phyloP scores from a whole-genome alignment of 2,113 vertebrate species.

The Ictalurus punctatus region DNA sequence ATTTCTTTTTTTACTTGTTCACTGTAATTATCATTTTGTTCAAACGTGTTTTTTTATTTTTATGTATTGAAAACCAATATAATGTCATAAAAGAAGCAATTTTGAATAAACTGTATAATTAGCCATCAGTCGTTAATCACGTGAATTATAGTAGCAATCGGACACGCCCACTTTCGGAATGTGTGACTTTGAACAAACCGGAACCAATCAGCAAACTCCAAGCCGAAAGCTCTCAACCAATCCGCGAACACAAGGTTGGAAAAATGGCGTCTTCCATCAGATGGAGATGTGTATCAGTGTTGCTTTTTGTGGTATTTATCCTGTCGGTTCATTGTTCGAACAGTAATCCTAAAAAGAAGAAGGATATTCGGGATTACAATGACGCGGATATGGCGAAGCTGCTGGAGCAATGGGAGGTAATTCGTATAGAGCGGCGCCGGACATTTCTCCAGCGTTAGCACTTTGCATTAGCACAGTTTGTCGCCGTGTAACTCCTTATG shows the following conservation, averaged over 20 bases:
- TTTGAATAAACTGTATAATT: neutral
- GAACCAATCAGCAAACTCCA: constrained; percentile 63
- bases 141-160: neutral
- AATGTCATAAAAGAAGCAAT: neutral
- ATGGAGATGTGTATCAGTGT: constrained; percentile 43
- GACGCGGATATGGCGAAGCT: constrained; percentile 96
- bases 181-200: constrained; percentile 51
- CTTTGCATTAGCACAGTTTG: neutral
- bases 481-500: neutral
- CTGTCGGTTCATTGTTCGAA: constrained; percentile 56
- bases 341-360: constrained; percentile 78
- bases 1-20: neutral
- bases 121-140: neutral
- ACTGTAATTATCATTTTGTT: neutral
- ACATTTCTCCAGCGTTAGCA: neutral
- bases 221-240: constrained; percentile 57
- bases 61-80: neutral
- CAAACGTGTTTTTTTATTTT: no score
- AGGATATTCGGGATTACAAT: constrained; percentile 95
- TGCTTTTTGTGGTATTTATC: constrained; percentile 61
- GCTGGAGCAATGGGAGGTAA: constrained; percentile 95
- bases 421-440: neutral
- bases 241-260: constrained; percentile 61
- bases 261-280: constrained; percentile 67
- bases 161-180: constrained; percentile 35